phyloP scores from a whole-genome alignment of 2,888 invertebrate genomes.

The Deilephila elpenor region DNA sequence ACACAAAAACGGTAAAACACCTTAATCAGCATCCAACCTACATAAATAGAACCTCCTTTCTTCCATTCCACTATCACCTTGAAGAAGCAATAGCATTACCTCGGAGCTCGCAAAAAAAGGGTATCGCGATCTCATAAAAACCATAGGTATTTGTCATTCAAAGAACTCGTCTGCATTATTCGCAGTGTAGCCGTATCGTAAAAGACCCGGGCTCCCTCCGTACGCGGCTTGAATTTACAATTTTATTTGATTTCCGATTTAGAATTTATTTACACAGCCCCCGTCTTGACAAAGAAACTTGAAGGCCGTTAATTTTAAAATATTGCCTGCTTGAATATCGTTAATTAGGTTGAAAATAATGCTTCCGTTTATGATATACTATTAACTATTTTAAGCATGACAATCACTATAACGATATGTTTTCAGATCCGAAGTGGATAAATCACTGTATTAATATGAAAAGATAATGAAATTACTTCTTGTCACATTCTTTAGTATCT shows the following conservation, averaged over 20 bases:
- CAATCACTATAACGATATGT: neutral
- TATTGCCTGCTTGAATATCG: slow-evolving; percentile 15
- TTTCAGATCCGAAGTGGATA: no score
- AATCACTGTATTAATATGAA: no score
- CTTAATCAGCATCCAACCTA: no score
- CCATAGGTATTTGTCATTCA: slow-evolving; percentile 69
- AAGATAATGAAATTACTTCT: no score
- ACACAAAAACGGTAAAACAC: no score
- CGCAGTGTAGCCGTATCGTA: slow-evolving; percentile 44
- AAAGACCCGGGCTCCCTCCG: slow-evolving; percentile 21
- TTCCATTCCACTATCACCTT: neutral
- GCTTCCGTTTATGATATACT: neutral
- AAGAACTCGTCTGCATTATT: slow-evolving; percentile 55
- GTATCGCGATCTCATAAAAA: slow-evolving; percentile 62
- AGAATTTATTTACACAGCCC: slow-evolving; percentile 42
- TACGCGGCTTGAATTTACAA: slow-evolving; percentile 54
- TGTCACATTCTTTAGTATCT: no score
- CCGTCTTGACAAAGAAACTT: slow-evolving; percentile 22
- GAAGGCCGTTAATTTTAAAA: slow-evolving; percentile 25
- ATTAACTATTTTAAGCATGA: neutral
- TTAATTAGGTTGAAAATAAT: slow-evolving; percentile 27
- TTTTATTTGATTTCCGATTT: slow-evolving; percentile 67
- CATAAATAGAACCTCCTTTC: no score
- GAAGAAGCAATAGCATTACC: slow-evolving; percentile 17
- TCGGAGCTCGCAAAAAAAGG: slow-evolving; percentile 45